A percentile compares a stretch with the other conserved stretches of the same genome.
These are phyloP conservation scores for Emmelina monodactyla DNA, from an alignment of 2,888 invertebrate species.

Conservation along the genomic window DNA sequence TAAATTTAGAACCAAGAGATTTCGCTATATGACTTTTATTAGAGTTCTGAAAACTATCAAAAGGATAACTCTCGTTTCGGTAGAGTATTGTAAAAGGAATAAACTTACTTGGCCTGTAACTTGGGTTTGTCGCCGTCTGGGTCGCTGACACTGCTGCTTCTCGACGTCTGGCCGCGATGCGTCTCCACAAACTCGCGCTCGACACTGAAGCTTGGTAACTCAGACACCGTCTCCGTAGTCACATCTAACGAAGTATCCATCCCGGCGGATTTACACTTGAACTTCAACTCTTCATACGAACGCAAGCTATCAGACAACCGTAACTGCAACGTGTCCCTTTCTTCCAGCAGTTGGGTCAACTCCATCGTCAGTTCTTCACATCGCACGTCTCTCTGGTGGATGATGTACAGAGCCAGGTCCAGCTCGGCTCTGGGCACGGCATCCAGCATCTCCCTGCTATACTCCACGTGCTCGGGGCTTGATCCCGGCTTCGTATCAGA, in stretches of 20 bases:
- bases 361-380: slow-evolving; percentile 89
- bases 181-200: slow-evolving; percentile 44
- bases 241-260: slow-evolving; percentile 30
- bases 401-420: slow-evolving; percentile 82
- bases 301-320: slow-evolving; percentile 82
- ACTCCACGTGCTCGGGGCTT: slow-evolving; percentile 13
- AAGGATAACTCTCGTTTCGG: no score
- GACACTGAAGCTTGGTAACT: slow-evolving; percentile 30
- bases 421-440: slow-evolving; percentile 70
- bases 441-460: slow-evolving; percentile 36
- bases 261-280: slow-evolving; percentile 28
- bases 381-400: slow-evolving; percentile 85
- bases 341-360: slow-evolving; percentile 81
- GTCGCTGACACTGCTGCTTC: slow-evolving; percentile 51
- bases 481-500: slow-evolving; percentile 46
- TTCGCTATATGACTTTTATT: no score
- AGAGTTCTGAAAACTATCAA: no score
- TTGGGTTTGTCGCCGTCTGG: slow-evolving; percentile 48
- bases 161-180: slow-evolving; percentile 41
- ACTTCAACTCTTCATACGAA: slow-evolving; percentile 69
- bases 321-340: slow-evolving; percentile 84
- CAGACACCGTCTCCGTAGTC: slow-evolving; percentile 32
- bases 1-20: no score
- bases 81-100: no score
- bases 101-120: slow-evolving; percentile 56